Conservation (phyloP, 2,888 invertebrate genomes). For the Carterocephalus palaemon region DNA sequence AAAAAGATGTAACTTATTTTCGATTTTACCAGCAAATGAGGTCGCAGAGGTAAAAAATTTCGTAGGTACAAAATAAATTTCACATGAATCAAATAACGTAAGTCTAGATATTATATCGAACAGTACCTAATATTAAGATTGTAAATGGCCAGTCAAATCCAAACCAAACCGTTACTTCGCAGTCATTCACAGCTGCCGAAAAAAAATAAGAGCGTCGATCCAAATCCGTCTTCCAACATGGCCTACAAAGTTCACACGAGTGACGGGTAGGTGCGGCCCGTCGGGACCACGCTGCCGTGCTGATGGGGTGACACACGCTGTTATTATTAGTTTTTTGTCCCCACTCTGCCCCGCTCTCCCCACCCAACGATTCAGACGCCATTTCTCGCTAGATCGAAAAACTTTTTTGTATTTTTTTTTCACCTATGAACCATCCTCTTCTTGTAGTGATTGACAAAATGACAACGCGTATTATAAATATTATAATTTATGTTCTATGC, state of each 20-base stretch:
- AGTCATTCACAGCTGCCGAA: not conserved
- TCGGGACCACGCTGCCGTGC: slow-evolving; percentile 58
- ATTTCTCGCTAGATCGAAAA: slow-evolving; percentile 59
- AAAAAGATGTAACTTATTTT: no score
- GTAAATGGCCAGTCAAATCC: no score
- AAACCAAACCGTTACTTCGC: not conserved
- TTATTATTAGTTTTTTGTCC: slow-evolving; percentile 79
- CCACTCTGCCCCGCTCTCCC: slow-evolving; percentile 55
- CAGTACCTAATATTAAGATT: no score
- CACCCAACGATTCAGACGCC: slow-evolving; percentile 54
- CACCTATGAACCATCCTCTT: not conserved
- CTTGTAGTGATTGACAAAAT: not conserved
- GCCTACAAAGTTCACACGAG: slow-evolving; percentile 56
- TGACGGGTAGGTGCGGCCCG: slow-evolving; percentile 60
- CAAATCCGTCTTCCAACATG: slow-evolving; percentile 35
- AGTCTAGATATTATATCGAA: no score
- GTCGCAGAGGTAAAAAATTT: no score
- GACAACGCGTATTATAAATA: no score
- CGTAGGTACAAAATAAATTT: no score
- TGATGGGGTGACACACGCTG: slow-evolving; percentile 72
- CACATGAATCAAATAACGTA: no score
- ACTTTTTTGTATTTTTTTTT: slow-evolving; percentile 59
- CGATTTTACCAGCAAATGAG: no score
- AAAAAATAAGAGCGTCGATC: slow-evolving; percentile 2
- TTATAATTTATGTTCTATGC: no score